Base-by-base conservation (phyloP, 2,888 invertebrate genomes). In the Hylaea fasciaria region DNA sequence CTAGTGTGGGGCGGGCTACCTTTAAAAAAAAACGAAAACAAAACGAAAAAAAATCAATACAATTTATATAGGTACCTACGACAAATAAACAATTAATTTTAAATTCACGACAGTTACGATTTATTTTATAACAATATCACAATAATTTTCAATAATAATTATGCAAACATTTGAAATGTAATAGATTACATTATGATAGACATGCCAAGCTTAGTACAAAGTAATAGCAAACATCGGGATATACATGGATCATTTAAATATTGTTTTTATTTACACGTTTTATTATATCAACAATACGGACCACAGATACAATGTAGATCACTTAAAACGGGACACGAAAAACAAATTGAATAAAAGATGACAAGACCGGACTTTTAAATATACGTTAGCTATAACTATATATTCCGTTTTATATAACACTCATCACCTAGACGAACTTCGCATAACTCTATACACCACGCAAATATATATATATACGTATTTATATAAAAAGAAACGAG, bases 71-170 rank as follows among this genome's bases (percentile, higher is more conserved):
- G n/a, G n/a, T n/a, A n/a, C n/a, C n/a, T n/a, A n/a, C n/a, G n/a
- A n/a, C n/a, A 57, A 83, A 83, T 45, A 45, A 46, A 80, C 78
- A 73, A 77, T 75, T 76, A 2, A 0, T 35, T 16, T 49, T 17
- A 86, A 80, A 85, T 77, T 71, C 76, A 82, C 76, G 85, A 85
- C 76, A 81, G 73, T 83, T 82, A 87, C 75, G 80, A 85, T 84
- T 80, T 80, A 78, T 77, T 80, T 79, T 84, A 68, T 84, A 85
- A 87, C 89, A 91, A 92, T 91, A 91, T 91, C 92, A 92, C 92
- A 92, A 92, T 92, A 92, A 89, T 92, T 91, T 92, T 92, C 82
- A 91, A 90, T 91, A 91, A 91, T 90, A n/a, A n/a, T n/a, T n/a
- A 89, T 90, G 91, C 90, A 88, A 84, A 88, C 89, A 82, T 84